Evolutionary conservation across 2,888 invertebrate species (phyloP), one percentile per base, ranked within the genome.

Genomic region (Eristalis pertinax): DNA sequence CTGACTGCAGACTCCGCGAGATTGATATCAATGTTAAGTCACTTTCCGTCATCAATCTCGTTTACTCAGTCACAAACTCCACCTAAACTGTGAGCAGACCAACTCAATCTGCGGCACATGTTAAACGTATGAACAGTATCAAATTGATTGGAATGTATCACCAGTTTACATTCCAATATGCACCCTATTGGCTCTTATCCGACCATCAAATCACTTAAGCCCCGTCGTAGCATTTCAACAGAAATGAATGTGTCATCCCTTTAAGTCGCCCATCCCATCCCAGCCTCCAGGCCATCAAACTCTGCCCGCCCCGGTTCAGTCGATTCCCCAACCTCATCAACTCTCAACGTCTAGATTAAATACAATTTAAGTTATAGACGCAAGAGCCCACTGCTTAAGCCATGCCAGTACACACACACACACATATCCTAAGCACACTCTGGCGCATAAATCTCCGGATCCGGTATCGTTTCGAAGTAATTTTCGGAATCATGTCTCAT

Each of bases 401-500:
- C 35, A 19, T 11, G 64, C 32, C 62, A 38, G 58, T 56, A 35
- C 68, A 35, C 70, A 56, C 70, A 56, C 26, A 26, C 26, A 26
- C 70, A 56, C 7, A 62, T n/a, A 50, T 72, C 75, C 70, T 67
- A 67, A 70, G 65, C 74, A 82, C 69, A 82, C 78, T 82, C 65
- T 82, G 69, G 43, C 38, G 72, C 72, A 79, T 82, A 78, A 67
- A 81, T 64, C 69, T 22, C 29, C 58, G 41, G 62, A 58, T 69
- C 7, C 5, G 74, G 56, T 56, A 68, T 74, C 62, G 56, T 75
- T 69, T 64, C 63, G 11, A 68, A 11, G 68, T 65, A 67, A 79
- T 85, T 85, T 77, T 69, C 64, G 35, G 69, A 85, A 86, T 82
- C 82, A 79, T 86, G 82, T 65, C 82, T 82, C 86, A 79, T 79